A percentile compares a stretch with the other conserved stretches of the same genome.
Evolutionary conservation across 1,140 invertebrate genomes (phyloP).

Genomic region (Cheumatopsyche charites): DNA sequence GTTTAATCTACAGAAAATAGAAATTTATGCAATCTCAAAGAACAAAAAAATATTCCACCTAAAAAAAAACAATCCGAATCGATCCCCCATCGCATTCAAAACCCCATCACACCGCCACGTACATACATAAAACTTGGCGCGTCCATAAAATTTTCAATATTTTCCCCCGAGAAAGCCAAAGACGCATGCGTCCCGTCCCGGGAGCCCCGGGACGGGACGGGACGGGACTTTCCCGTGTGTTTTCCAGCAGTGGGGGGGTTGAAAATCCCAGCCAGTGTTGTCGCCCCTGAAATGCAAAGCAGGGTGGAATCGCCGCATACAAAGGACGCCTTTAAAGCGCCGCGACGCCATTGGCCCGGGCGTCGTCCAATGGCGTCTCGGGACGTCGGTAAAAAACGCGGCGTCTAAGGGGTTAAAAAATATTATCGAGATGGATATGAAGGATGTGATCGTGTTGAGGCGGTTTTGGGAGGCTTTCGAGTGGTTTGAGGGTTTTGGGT

Average conservation of each 20-base stretch:
- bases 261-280: constrained; percentile 41
- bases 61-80: no score
- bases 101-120: no score
- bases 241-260: not conserved
- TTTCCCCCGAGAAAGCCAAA: not conserved
- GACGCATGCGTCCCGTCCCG: not conserved
- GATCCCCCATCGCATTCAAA: no score
- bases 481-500: no score
- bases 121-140: no score
- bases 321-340: constrained; percentile 44
- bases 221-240: not conserved
- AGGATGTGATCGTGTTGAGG: no score
- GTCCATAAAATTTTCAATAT: no score
- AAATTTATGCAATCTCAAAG: no score
- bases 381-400: constrained; percentile 41
- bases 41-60: no score
- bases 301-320: constrained; percentile 48
- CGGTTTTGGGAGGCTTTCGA: no score
- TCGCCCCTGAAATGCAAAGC: constrained; percentile 48
- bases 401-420: constrained; percentile 37
- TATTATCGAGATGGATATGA: no score
- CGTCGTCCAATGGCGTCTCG: constrained; percentile 40
- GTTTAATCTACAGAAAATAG: no score
- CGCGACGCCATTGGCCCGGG: constrained; percentile 40
- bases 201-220: constrained; percentile 1